Base-by-base conservation (phyloP, 2,113 vertebrate genomes). In the Nothobranchius furzeri region DNA sequence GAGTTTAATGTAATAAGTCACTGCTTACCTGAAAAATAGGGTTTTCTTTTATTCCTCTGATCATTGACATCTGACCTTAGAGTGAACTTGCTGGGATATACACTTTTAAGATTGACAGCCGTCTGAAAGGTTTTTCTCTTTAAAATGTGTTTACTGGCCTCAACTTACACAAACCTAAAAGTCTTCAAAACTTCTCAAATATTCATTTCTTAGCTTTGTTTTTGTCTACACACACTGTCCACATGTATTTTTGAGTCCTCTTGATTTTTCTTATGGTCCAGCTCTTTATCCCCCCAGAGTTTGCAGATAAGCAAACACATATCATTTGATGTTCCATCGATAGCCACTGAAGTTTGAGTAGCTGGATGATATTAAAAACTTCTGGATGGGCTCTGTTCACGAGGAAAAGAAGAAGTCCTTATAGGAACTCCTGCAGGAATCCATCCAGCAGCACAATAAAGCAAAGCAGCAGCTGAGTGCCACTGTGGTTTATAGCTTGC, bases 401-500 rank as follows among this genome's bases (percentile, higher is more conserved):
- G 45, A 63, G 60, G 20, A 63, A 56, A 51, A 70, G 24, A 25
- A 49, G 42, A 57, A 63, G 52, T 57, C 24, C 60, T 57, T 40
- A 56, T 10, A 50, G 20, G 12, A 49, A 49, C 36, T 71, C 12
- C 54, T 24, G 54, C 25, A 64, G 59, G 58, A 74, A 60, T 60
- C 35, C 61, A 42, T 10, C 7, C 56, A 67, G 64, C 10, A 12
- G 3, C 25, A 60, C 51, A 58, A 62, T 14, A n/a, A 74, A 71
- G 67, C 50, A 8, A 2, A 49, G 68, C 68, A 25, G 67, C 45
- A 20, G 70, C 59, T 15, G 48, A 60, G 70, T 46, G 50, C 66
- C 57, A 2, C 70, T 80, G 76, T 64, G 64, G 58, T 62, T 75
- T 42, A 2, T 14, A 48, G 46, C 74, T 61, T 57, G 52, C 73